A percentile compares a stretch with the other conserved stretches of the same genome.
These are phyloP conservation scores for Tyria jacobaeae DNA, from an alignment of 2,888 invertebrate species.

Conservation along the genomic window DNA sequence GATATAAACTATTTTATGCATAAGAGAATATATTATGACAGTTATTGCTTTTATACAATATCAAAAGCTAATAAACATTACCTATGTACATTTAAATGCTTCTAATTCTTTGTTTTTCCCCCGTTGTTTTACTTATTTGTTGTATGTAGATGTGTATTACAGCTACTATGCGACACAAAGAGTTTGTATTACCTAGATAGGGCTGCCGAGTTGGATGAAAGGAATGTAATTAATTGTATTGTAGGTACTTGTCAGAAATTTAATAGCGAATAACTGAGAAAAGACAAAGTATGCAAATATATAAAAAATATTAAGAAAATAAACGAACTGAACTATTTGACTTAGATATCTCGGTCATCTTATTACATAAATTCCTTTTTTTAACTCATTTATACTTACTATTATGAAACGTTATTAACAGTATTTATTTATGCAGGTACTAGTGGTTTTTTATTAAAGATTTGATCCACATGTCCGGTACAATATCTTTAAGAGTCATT, in stretches of 20 bases:
- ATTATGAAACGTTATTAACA: no score
- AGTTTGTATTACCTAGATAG: background rate
- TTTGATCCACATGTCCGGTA: background rate
- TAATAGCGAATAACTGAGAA: background rate
- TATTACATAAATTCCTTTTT: no score
- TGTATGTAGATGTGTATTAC: background rate
- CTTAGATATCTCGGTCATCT: no score
- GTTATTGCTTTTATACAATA: background rate
- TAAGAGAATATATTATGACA: background rate
- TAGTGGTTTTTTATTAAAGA: no score
- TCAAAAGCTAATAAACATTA: background rate
- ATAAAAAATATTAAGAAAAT: no score
- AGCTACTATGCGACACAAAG: conserved; percentile 5
- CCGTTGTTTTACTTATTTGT: background rate
- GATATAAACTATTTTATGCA: background rate
- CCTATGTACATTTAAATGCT: background rate
- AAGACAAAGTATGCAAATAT: no score
- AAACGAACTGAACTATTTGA: no score
- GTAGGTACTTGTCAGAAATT: background rate
- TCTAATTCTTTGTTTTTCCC: background rate
- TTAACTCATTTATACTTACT: no score
- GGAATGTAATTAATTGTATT: background rate
- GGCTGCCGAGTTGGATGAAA: background rate
- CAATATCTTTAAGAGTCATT: background rate
- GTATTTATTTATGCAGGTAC: no score